Evolutionary conservation across 2,113 vertebrate species (phyloP), one percentile per base, ranked within the genome.

Genomic region (Callionymus lyra): DNA sequence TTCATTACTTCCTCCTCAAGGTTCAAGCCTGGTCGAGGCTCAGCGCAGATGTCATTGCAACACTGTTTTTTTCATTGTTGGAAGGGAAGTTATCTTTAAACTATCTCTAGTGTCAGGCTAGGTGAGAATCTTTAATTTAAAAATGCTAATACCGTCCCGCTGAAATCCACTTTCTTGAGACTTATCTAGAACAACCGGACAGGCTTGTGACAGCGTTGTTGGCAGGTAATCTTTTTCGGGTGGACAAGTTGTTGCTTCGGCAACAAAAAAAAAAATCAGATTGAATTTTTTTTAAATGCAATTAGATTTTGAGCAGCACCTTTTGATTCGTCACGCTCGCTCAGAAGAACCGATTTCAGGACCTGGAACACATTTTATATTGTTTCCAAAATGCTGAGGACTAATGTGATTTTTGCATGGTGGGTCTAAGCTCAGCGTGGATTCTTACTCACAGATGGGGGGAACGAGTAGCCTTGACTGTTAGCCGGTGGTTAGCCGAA

Each of bases 381-480:
- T 14, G 10, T 31, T 46, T 64, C 51, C 40, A 37, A 52, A 41
- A 19, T 17, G 3, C 10, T 9, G 39, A 8, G 50, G 31, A 14
- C 68, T 68, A 70, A 72, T 70, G 63, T 65, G 55, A 70, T 72
- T 70, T n/a, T 56, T 38, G 46, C 56, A 46, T 18, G 68, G 62
- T 62, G 74, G 61, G 56, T 50, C 35, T n/a, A 10, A 1, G 31
- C 63, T 15, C 74, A 65, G 74, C 31, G 6, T 53, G 70, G 58
- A 34, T 41, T 27, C 74, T 17, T 21, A 66, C 44, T 59, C 60
- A 18, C 63, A 48, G 42, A 61, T 62, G 62, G 70, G 68, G 44
- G 58, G n/a, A n/a, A 31, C 41, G 31, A 62, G 65, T 59, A 59
- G 56, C 37, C 51, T 37, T 57, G 50, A 51, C 52, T 45, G 55